These are phyloP conservation scores for Yponomeuta malinellus DNA, from an alignment of 2,888 invertebrate genomes.

Conservation along the genomic window DNA sequence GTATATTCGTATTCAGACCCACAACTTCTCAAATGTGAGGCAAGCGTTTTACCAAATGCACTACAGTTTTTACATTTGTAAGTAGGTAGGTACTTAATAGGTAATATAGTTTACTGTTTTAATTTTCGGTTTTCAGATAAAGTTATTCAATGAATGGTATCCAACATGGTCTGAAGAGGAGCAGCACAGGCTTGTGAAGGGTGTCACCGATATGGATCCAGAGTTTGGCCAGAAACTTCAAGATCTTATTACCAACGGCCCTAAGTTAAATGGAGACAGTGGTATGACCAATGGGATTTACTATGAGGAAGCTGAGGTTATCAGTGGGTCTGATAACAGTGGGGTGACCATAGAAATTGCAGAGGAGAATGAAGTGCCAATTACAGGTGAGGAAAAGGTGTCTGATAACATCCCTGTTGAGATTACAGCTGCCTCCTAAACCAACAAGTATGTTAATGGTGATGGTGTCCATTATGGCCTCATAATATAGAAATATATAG, in stretches of 20 bases:
- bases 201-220: constrained; percentile 82
- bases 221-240: constrained; percentile 83
- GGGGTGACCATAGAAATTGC: constrained; percentile 24
- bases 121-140: constrained; percentile 71
- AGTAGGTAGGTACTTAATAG: too few relatives aligned
- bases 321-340: constrained; percentile 25
- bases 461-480: not conserved
- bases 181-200: constrained; percentile 80
- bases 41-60: too few relatives aligned
- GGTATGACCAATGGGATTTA: constrained; percentile 45
- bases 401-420: constrained; percentile 49
- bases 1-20: too few relatives aligned
- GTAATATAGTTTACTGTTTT: too few relatives aligned
- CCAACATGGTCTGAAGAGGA: constrained; percentile 85
- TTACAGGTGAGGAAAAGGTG: constrained; percentile 20
- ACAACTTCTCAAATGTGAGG: too few relatives aligned
- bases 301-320: constrained; percentile 29
- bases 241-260: constrained; percentile 54
- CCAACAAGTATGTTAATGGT: constrained; percentile 16
- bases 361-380: constrained; percentile 23
- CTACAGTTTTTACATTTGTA: too few relatives aligned
- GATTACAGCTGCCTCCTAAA: constrained; percentile 62
- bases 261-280: constrained; percentile 57
- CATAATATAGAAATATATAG: not conserved
- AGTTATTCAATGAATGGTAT: constrained; percentile 90